phyloP scores from a whole-genome alignment of 2,797 vertebrate genomes.

The Benthosema pterotum region DNA sequence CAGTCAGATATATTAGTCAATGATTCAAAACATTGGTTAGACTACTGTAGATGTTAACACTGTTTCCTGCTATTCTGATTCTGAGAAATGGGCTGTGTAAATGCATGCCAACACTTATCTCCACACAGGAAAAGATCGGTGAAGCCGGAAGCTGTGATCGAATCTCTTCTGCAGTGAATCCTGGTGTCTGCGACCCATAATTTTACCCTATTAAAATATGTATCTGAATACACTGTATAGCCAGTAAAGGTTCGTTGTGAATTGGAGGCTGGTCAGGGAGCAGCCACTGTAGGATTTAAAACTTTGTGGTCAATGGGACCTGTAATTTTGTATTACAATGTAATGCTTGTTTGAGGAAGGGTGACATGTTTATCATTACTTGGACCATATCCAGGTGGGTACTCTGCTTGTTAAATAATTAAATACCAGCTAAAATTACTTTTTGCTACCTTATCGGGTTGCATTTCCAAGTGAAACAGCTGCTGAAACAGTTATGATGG shows the following conservation, averaged over 20 bases:
- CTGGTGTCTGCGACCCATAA: conserved; percentile 11
- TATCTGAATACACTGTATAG: conserved; percentile 58
- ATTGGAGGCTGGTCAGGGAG: conserved; percentile 15
- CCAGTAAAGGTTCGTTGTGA: conserved; percentile 50
- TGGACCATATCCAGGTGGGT: conserved; percentile 15
- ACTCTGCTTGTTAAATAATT: background rate
- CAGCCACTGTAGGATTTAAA: conserved; percentile 20
- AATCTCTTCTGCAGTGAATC: conserved; percentile 93
- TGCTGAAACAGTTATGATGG: no score
- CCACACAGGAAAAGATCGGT: conserved; percentile 91
- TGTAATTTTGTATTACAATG: conserved; percentile 35
- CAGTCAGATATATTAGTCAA: no score
- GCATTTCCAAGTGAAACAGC: no score
- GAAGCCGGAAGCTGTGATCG: conserved; percentile 91
- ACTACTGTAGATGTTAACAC: conserved; percentile 4
- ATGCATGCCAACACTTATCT: conserved; percentile 58
- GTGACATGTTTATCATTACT: conserved; percentile 17
- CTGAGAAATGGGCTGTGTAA: conserved; percentile 49
- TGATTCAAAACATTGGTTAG: no score
- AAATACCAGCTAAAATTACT: no score
- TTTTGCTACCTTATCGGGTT: no score
- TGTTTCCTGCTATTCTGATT: conserved; percentile 54
- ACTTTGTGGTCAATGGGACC: conserved; percentile 38
- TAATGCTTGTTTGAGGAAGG: conserved; percentile 25
- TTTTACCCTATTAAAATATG: conserved; percentile 38